A percentile compares a stretch with the other conserved stretches of the same genome.
These are phyloP conservation scores for Aeoliscus strigatus DNA, from an alignment of 2,797 vertebrate genomes.

Conservation along the genomic window DNA sequence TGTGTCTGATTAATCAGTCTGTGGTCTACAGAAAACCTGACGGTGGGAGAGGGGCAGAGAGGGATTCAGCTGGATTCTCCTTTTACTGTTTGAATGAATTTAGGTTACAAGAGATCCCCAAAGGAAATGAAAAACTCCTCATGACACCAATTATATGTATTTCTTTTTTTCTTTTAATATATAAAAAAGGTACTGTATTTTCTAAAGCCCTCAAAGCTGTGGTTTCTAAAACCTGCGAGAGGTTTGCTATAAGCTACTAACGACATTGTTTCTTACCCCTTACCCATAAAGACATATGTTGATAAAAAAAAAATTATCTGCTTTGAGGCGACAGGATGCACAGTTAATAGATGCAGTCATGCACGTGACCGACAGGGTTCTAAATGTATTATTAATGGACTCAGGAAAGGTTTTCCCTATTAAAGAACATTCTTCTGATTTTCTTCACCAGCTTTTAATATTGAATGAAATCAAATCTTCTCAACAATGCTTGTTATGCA, in stretches of 20 bases:
- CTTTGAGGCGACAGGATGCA: slow-evolving; percentile 35
- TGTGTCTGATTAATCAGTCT: slow-evolving; percentile 45
- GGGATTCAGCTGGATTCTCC: slow-evolving; percentile 27
- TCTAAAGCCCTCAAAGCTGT: slow-evolving; percentile 9
- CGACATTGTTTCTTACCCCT: slow-evolving; percentile 1
- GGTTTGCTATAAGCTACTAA: neutral
- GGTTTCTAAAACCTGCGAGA: slow-evolving; percentile 14
- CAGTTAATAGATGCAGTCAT: slow-evolving; percentile 45
- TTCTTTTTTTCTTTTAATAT: too few species aligned
- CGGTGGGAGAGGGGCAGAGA: slow-evolving; percentile 4
- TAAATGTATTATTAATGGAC: slow-evolving; percentile 67
- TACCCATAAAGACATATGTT: slow-evolving; percentile 29
- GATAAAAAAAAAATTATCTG: slow-evolving; percentile 13
- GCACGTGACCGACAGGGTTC: slow-evolving; percentile 56
- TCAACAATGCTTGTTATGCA: slow-evolving; percentile 19
- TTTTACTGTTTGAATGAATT: slow-evolving; percentile 29
- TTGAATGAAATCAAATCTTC: slow-evolving; percentile 42
- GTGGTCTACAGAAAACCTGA: slow-evolving; percentile 34
- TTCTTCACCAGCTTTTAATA: slow-evolving; percentile 46
- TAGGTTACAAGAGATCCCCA: slow-evolving; percentile 12
- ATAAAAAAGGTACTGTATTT: slow-evolving; percentile 13
- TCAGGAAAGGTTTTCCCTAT: slow-evolving; percentile 44
- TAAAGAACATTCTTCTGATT: slow-evolving; percentile 36
- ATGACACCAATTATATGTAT: slow-evolving; percentile 36
- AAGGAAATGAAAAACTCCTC: slow-evolving; percentile 23